Conservation (phyloP, 2,888 invertebrate genomes). For the Seira ritae region DNA sequence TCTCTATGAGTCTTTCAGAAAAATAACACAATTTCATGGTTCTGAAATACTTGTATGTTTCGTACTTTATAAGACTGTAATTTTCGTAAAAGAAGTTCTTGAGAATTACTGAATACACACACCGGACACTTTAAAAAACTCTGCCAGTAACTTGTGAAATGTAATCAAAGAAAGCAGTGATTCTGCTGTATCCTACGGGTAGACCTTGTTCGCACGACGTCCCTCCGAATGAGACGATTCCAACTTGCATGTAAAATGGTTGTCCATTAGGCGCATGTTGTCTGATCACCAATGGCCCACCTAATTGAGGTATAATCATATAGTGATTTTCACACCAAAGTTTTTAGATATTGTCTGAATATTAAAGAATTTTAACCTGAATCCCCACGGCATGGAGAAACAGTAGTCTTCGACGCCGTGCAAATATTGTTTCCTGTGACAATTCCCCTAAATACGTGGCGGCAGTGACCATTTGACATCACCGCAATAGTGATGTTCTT, state of each 20-base stretch:
- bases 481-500: constrained; percentile 71
- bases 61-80: neutral
- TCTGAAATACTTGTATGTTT: too few relatives aligned
- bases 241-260: constrained; percentile 70
- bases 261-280: constrained; percentile 64
- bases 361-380: too few relatives aligned
- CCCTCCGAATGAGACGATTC: constrained; percentile 72
- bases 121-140: constrained; percentile 32
- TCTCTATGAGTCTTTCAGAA: too few relatives aligned
- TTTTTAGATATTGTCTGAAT: too few relatives aligned
- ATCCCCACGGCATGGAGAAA: constrained; percentile 71
- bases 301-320: constrained; percentile 14
- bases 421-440: constrained; percentile 73
- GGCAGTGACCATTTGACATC: constrained; percentile 69
- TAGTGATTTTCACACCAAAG: too few relatives aligned
- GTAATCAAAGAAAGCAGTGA: constrained; percentile 72
- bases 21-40: too few relatives aligned
- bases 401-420: constrained; percentile 68
- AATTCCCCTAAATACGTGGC: constrained; percentile 69
- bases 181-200: constrained; percentile 71
- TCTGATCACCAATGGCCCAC: constrained; percentile 68
- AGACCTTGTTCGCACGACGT: constrained; percentile 70
- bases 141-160: constrained; percentile 63
- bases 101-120: neutral
- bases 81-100: neutral